Base-by-base conservation (phyloP, 1,140 invertebrate genomes). In the Euschistus heros region DNA sequence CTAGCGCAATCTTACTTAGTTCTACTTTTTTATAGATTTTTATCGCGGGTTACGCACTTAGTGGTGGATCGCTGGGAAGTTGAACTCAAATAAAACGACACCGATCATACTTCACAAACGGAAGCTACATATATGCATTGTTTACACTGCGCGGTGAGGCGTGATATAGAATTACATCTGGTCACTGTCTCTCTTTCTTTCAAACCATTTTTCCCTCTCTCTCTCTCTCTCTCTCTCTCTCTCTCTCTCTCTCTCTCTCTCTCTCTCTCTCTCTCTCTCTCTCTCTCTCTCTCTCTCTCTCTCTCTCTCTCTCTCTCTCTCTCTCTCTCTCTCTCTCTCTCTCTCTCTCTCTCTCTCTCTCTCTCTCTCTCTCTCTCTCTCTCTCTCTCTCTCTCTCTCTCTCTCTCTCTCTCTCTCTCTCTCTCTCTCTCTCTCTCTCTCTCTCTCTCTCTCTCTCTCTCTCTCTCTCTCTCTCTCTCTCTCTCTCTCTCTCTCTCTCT, bases 221-320 rank as follows among this genome's bases (percentile, higher is more conserved):
- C 52, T 54, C 52, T 54, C 52, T 54, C 52, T 54, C 52, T 54
- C 52, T 54, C 52, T 54, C 52, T 54, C 52, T 54, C 52, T 54
- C 52, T 54, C 52, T 54, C 52, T 55, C 24, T 55, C 52, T 18
- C 52, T 55, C 52, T 55, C 52, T 18, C 52, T 60, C 57, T 26
- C 24, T 30, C 57, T 26, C 57, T 59, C 57, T 13, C 57, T 24
- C 57, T 30, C 4, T 60, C 57, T 60, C 57, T 30, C 33, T 60
- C 57, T 60, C 26, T 44, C 42, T 44, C 42, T 44, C 42, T 44
- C 42, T 44, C 42, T 44, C 42, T 44, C 42, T 44, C 42, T 44
- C 42, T 44, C 42, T 44, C 42, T 44, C 42, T 44, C 42, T 44
- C 42, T 44, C 42, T 44, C 42, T 44, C 42, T 44, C 42, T 44